These are phyloP conservation scores for Morelia viridis DNA, from an alignment of 2,797 vertebrate species.

Conservation along the genomic window DNA sequence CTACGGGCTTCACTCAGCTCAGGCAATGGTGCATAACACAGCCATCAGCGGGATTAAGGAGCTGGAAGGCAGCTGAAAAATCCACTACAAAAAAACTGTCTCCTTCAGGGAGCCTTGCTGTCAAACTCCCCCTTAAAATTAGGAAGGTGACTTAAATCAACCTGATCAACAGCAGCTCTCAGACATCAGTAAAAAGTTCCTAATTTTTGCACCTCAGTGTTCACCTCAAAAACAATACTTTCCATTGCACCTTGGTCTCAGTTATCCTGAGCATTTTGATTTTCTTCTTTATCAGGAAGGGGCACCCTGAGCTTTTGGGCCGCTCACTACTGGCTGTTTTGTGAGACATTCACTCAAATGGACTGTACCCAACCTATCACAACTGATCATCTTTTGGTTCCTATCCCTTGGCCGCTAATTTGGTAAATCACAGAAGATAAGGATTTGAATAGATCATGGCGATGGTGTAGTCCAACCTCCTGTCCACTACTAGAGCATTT, in stretches of 20 bases:
- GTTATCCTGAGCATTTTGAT: not conserved
- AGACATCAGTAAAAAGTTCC: slow-evolving; percentile 31
- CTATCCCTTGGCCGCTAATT: not conserved
- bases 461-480: no score
- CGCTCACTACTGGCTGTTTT: no score
- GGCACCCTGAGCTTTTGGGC: no score
- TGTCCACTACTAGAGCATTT: no score
- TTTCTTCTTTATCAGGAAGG: no score
- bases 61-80: slow-evolving; percentile 40
- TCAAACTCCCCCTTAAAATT: slow-evolving; percentile 48
- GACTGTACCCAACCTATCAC: no score
- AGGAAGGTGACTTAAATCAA: slow-evolving; percentile 40
- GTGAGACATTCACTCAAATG: no score
- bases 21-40: slow-evolving; percentile 25
- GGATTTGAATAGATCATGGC: no score
- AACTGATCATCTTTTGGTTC: no score
- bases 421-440: no score
- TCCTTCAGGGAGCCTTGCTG: slow-evolving; percentile 43
- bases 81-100: slow-evolving; percentile 35
- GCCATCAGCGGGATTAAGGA: slow-evolving; percentile 13
- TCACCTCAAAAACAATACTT: not conserved
- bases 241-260: not conserved
- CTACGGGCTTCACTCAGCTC: not conserved
- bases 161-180: slow-evolving; percentile 28
- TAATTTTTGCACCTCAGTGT: not conserved